Evolutionary conservation across 2,888 invertebrate species (phyloP).

Genomic region (Drosophila paramelanica): DNA sequence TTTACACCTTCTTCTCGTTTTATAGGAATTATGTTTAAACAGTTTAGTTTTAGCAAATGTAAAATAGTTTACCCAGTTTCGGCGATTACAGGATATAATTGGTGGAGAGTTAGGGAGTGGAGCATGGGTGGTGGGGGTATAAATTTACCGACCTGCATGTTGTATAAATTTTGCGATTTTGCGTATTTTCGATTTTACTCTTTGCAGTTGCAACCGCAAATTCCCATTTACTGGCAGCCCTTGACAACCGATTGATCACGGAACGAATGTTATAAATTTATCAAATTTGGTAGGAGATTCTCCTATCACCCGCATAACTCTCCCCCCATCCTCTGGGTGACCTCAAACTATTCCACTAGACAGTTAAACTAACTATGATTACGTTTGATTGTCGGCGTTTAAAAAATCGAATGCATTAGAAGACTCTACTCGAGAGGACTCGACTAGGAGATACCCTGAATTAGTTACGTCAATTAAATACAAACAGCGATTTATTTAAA

Average conservation of each 20-base stretch:
- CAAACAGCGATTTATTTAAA: too few relatives aligned
- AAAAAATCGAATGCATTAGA: not conserved
- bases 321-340: too few relatives aligned
- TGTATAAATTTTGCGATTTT: constrained; percentile 26
- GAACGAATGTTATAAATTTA: constrained; percentile 69
- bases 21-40: too few relatives aligned
- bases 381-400: constrained; percentile 20
- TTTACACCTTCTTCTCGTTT: too few relatives aligned
- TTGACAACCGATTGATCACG: constrained; percentile 70
- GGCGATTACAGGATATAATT: not conserved
- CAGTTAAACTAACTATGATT: constrained; percentile 30
- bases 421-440: too few relatives aligned
- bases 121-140: not conserved
- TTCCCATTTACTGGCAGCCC: constrained; percentile 57
- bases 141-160: constrained; percentile 12
- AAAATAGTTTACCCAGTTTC: too few relatives aligned
- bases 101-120: not conserved
- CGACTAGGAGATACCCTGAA: too few relatives aligned
- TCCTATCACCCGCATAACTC: not conserved
- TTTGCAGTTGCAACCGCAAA: constrained; percentile 60
- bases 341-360: constrained; percentile 2
- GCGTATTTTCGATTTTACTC: constrained; percentile 16
- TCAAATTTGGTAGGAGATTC: constrained; percentile 14
- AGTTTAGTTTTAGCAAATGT: too few relatives aligned
- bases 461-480: not conserved